A percentile compares a stretch with the other conserved stretches of the same genome.
These are phyloP conservation scores for Macropodus opercularis DNA, from an alignment of 2,797 vertebrate genomes.

Conservation along the genomic window DNA sequence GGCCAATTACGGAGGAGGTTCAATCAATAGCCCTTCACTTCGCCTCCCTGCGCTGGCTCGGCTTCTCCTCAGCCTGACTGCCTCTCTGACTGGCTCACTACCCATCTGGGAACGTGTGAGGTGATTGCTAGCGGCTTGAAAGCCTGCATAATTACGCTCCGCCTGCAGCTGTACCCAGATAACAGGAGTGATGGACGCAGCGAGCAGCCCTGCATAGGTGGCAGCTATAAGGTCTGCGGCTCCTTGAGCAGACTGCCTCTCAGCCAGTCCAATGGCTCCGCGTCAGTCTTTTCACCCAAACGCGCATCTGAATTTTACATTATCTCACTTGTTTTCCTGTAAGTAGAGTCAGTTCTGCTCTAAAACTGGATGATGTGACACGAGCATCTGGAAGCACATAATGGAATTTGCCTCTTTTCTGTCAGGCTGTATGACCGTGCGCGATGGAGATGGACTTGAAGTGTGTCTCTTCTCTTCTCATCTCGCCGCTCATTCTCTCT, in stretches of 20 bases:
- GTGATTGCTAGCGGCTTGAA: slow-evolving; percentile 63
- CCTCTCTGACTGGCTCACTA: slow-evolving; percentile 46
- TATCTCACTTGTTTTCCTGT: slow-evolving; percentile 33
- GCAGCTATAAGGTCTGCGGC: slow-evolving; percentile 11
- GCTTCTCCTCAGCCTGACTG: slow-evolving; percentile 35
- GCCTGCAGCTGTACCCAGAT: slow-evolving; percentile 56
- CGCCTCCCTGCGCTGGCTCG: slow-evolving; percentile 42
- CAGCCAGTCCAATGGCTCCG: slow-evolving; percentile 7
- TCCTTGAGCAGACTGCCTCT: background rate
- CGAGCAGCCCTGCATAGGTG: slow-evolving; percentile 34
- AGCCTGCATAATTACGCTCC: slow-evolving; percentile 58
- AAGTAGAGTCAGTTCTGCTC: slow-evolving; percentile 44
- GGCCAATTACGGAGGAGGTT: slow-evolving; percentile 60
- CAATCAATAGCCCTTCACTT: slow-evolving; percentile 65
- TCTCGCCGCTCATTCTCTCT: slow-evolving; percentile 8
- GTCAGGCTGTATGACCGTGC: slow-evolving; percentile 54
- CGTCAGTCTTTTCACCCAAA: slow-evolving; percentile 2
- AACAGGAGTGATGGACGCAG: slow-evolving; percentile 39
- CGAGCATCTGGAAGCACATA: slow-evolving; percentile 64
- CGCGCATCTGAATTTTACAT: slow-evolving; percentile 37
- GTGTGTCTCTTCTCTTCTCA: background rate
- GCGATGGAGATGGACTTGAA: slow-evolving; percentile 45
- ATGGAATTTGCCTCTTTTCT: slow-evolving; percentile 66
- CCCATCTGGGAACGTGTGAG: slow-evolving; percentile 55
- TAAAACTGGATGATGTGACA: slow-evolving; percentile 62